Percentiles rank a stretch among this genome's conserved stretches.
Conservation (phyloP, 2,888 invertebrate species). For the Sarcophaga variegata region DNA sequence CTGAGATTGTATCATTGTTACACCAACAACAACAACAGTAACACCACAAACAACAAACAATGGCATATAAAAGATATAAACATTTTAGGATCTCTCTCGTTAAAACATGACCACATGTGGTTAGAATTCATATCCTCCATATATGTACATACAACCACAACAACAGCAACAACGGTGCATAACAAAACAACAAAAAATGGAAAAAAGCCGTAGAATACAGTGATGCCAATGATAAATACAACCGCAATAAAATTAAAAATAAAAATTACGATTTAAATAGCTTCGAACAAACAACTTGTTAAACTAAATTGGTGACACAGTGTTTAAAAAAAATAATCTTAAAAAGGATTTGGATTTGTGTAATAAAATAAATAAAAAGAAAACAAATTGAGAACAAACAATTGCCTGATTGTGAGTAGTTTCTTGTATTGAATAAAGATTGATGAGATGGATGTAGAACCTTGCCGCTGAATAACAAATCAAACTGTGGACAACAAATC, state of each 20-base stretch:
- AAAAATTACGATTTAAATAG: constrained; percentile 13
- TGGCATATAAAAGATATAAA: constrained; percentile 34
- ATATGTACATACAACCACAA: background rate
- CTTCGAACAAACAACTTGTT: constrained; percentile 55
- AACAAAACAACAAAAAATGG: constrained; percentile 41
- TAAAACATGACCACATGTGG: constrained; percentile 66
- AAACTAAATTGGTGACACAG: constrained; percentile 34
- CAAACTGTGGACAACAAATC: too few relatives aligned
- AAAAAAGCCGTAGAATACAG: constrained; percentile 52
- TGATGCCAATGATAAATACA: constrained; percentile 46
- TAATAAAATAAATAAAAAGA: too few relatives aligned
- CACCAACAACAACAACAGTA: constrained; percentile 52
- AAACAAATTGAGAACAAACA: too few relatives aligned
- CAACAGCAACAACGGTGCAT: constrained; percentile 32
- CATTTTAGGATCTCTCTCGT: constrained; percentile 49
- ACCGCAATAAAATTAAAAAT: constrained; percentile 49
- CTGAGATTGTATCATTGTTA: constrained; percentile 61
- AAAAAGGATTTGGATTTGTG: background rate
- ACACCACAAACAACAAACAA: constrained; percentile 24
- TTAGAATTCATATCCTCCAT: constrained; percentile 30
- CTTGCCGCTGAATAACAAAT: too few relatives aligned
- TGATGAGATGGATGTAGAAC: too few relatives aligned
- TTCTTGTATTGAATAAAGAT: too few relatives aligned
- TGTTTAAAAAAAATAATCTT: background rate
- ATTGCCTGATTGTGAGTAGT: too few relatives aligned